Percentiles rank a stretch among this genome's conserved stretches.
Evolutionary conservation across 2,797 vertebrate species (phyloP).

Genomic region (Danio aesculapii): DNA sequence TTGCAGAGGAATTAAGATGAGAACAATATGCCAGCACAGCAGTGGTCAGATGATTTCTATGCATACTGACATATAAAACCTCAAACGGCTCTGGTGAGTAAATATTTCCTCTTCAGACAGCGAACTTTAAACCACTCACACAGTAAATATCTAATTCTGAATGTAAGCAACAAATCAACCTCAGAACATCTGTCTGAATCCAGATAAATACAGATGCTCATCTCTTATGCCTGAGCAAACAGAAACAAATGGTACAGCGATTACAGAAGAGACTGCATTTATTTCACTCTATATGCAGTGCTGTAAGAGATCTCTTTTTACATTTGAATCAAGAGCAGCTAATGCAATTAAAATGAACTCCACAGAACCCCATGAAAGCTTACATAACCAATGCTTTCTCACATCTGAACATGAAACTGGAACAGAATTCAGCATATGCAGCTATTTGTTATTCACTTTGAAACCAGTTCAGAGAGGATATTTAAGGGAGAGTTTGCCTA

Average conservation of each 20-base stretch:
- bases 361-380: slow-evolving; percentile 1
- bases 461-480: not conserved
- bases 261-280: not conserved
- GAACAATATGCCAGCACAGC: not conserved
- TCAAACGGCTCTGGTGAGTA: not conserved
- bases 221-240: slow-evolving; percentile 26
- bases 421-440: not conserved
- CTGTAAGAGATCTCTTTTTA: not conserved
- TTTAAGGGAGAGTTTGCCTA: not conserved
- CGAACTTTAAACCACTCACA: not conserved
- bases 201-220: slow-evolving; percentile 51
- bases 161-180: slow-evolving; percentile 14
- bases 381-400: not conserved
- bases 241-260: slow-evolving; percentile 7
- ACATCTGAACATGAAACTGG: not conserved
- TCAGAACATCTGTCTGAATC: slow-evolving; percentile 52
- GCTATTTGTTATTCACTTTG: not conserved
- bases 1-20: not conserved
- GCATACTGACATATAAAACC: not conserved
- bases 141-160: slow-evolving; percentile 16
- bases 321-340: slow-evolving; percentile 2
- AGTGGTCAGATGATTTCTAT: not conserved
- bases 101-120: slow-evolving; percentile 19
- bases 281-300: not conserved
- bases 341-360: slow-evolving; percentile 15